A percentile compares a stretch with the other conserved stretches of the same genome.
phyloP scores from a whole-genome alignment of 2,888 invertebrate species.

The Nemoura dubitans region DNA sequence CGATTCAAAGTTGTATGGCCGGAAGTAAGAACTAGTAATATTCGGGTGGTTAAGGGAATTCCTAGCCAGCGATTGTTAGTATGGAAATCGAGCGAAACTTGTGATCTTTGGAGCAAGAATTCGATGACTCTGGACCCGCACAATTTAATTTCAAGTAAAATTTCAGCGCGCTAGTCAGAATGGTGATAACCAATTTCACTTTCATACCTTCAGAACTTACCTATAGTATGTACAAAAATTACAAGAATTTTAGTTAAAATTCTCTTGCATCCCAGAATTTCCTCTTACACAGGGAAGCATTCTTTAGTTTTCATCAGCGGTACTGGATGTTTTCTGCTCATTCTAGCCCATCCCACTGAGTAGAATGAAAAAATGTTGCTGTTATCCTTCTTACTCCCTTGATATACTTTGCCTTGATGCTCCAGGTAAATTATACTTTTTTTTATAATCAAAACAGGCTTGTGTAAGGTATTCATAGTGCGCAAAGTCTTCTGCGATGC shows the following conservation, averaged over 20 bases:
- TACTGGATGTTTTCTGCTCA: not conserved
- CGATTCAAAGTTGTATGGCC: not conserved
- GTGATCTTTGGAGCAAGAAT: not conserved
- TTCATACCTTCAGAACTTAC: not conserved
- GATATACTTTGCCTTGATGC: not conserved
- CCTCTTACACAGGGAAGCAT: not conserved
- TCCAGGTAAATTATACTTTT: not conserved
- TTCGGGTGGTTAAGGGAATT: too few species aligned
- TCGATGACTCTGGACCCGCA: not conserved
- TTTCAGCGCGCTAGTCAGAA: not conserved
- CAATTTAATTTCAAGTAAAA: not conserved
- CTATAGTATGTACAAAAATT: not conserved
- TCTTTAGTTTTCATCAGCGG: not conserved
- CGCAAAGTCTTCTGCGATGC: too few species aligned
- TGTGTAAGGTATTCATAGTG: not conserved
- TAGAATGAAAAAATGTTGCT: not conserved
- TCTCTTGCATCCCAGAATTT: not conserved
- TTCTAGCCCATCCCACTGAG: not conserved
- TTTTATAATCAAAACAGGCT: not conserved
- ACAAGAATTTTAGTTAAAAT: not conserved
- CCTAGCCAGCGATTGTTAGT: not conserved
- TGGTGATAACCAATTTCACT: constrained; percentile 3
- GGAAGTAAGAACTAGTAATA: not conserved
- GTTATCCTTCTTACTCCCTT: not conserved
- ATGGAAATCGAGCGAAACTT: not conserved